Evolutionary conservation across 2,113 vertebrate genomes (phyloP), one percentile per base, ranked within the genome.

Genomic region (Panthera uncia): DNA sequence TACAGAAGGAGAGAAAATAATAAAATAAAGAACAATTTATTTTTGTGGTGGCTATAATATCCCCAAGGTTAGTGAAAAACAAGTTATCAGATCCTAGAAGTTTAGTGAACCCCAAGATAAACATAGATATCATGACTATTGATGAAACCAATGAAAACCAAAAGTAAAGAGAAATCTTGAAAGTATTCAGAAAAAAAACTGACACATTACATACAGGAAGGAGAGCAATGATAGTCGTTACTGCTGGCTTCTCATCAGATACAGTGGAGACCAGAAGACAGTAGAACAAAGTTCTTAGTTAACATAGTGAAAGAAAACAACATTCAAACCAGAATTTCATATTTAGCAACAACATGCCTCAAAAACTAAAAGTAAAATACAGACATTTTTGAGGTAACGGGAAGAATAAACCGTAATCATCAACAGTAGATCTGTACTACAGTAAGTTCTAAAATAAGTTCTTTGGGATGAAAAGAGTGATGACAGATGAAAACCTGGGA

Each of bases 331-430:
- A 61, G 19, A 93, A 68, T 74, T 87, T 86, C 65, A 91, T 78
- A 91, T n/a, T 31, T 52, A 91, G n/a, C 66, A 95, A 95, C 86
- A 86, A 82, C 14, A 90, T 16, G 23, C 21, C 57, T 90, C 21
- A 80, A 93, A 61, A 45, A 96, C 93, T 25, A 5, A 89, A 92
- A 89, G 55, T 50, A 84, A 96, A 79, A 73, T 61, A 71, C 38
- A 52, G 15, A 36, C 15, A 57, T 57, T 63, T 73, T 50, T 88
- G 33, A 95, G 41, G 48, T 57, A 83, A 95, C 82, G 68, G 9
- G 6, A 92, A 97, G 83, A 79, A 11, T 83, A 66, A 84, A 88
- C 63, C 45, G 41, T 23, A 89, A 61, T 66, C 19, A 80, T 41
- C 21, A 73, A 52, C 2, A 48, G 25, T 29, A 91, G 38, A 45